Base-by-base conservation (phyloP, 1,140 invertebrate species). In the Drosophila miranda region DNA sequence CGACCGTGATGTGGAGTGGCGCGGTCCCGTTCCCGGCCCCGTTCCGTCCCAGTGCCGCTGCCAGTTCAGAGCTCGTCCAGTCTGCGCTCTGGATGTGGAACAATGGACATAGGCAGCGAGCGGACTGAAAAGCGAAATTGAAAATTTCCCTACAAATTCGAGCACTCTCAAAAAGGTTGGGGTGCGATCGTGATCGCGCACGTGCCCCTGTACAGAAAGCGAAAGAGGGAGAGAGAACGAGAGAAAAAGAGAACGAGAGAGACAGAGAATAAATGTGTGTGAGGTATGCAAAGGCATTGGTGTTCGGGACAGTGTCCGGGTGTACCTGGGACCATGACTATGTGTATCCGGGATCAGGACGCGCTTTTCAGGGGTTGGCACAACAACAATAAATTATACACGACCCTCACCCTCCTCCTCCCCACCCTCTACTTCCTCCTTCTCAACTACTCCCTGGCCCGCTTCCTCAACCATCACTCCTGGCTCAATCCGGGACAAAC, bases 71-170 rank as follows among this genome's bases (percentile, higher is more conserved):
- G 30, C 30, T 13, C 53, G 76, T 67, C 61, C 63, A 69, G 59
- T 69, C 60, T 9, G 54, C 8, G n/a, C 34, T 9, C 13, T 41
- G 13, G 3, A 13, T 16, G 53, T 61, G 49, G 42, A 60, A 66
- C 53, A 74, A 70, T 74, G 51, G 48, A 51, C 23, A 30, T 30
- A 0, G 3, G 30, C 30, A 34, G 30, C 30, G 9, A 30, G 23
- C 23, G 28, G 7, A 34, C 34, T 38, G 16, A 26, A 26, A 45
- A 50, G 56, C 55, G 55, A 70, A 82, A 71, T 69, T 34, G 58
- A 54, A 60, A 66, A 66, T 79, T 83, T 67, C 52, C 56, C 62
- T 54, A 56, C 49, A 61, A 70, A 70, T 46, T 63, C 60, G 63
- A 55, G n/a, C n/a, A 42, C 23, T 9, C 34, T 28, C 9, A 9